Base-by-base conservation (phyloP, 2,797 vertebrate genomes). In the Centroberyx gerrardi region DNA sequence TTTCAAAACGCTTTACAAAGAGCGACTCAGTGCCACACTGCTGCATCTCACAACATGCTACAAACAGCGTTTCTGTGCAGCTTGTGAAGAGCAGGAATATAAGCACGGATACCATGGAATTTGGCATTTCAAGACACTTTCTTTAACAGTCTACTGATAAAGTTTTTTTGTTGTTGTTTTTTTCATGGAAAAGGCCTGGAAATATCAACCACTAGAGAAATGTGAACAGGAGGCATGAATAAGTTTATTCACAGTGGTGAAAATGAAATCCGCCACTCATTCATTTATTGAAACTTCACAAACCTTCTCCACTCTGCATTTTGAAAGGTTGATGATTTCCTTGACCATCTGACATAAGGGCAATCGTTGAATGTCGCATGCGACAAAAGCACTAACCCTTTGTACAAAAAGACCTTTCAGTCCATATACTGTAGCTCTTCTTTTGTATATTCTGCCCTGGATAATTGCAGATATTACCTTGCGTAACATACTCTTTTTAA, bases 301-400 rank as follows among this genome's bases (percentile, higher is more conserved):
- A 63, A 22, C 17, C 51, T 17, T 58, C 31, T 36, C 56, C 40
- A 18, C 17, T 38, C 82, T 48, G 22, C 53, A 15, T 18, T 83
- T 78, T 73, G 33, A 76, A 83, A 78, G 54, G 62, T 80, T 80
- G 22, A 46, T 22, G 18, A 51, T 67, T 2, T 40, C 12, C 29
- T 52, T 28, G 77, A 59, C 66, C 4, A 28, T 59, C 48, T 58
- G 22, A 48, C 29, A 68, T n/a, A n/a, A 44, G 28, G 0, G 46
- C 17, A 65, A 14, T 15, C 46, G 12, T 48, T 54, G 4, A 71
- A 56, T 58, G 3, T 9, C 12, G 2, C 51, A 62, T 62, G 22
- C n/a, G 29, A 33, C 3, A 48, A 4, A 62, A 52, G 31, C 4
- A 31, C 53, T 4, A 6, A 63, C n/a, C 49, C 9, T 15, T 54